A percentile compares a stretch with the other conserved stretches of the same genome.
Evolutionary conservation across 1,140 invertebrate genomes (phyloP).

Genomic region (Propsilocerus akamusi): DNA sequence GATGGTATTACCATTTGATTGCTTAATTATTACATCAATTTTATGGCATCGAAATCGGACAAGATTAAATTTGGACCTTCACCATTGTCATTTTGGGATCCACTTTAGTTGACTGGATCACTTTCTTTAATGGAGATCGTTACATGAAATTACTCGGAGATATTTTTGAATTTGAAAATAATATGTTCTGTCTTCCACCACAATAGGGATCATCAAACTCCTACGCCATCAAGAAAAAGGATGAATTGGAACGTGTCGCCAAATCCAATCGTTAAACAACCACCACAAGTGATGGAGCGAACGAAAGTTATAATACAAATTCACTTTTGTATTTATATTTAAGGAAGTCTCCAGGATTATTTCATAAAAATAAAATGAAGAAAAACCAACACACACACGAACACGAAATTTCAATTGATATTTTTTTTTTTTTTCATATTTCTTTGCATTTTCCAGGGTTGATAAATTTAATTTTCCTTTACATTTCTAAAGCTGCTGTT

Average conservation of each 20-base stretch:
- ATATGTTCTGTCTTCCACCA: constrained; percentile 18
- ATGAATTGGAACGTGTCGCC: constrained; percentile 98
- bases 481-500: no score
- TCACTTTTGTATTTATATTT: no score
- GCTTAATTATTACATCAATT: background rate
- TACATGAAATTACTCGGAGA: constrained; percentile 6
- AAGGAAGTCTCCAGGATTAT: no score
- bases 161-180: constrained; percentile 7
- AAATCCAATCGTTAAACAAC: constrained; percentile 97
- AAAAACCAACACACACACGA: no score
- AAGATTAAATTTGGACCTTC: background rate
- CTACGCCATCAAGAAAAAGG: constrained; percentile 99
- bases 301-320: background rate
- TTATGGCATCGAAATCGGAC: constrained; percentile 1
- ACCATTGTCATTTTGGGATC: background rate
- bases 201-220: constrained; percentile 90
- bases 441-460: no score
- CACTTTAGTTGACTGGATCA: background rate
- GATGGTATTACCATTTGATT: constrained; percentile 1
- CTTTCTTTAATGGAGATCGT: constrained; percentile 7
- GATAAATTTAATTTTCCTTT: no score
- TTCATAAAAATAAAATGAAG: no score
- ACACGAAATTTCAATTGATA: no score
- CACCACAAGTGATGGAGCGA: background rate
- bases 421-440: no score